Percentiles rank a stretch among this genome's conserved stretches.
These are phyloP conservation scores for Bombus superbus DNA, from an alignment of 1,140 invertebrate species.

Conservation along the genomic window DNA sequence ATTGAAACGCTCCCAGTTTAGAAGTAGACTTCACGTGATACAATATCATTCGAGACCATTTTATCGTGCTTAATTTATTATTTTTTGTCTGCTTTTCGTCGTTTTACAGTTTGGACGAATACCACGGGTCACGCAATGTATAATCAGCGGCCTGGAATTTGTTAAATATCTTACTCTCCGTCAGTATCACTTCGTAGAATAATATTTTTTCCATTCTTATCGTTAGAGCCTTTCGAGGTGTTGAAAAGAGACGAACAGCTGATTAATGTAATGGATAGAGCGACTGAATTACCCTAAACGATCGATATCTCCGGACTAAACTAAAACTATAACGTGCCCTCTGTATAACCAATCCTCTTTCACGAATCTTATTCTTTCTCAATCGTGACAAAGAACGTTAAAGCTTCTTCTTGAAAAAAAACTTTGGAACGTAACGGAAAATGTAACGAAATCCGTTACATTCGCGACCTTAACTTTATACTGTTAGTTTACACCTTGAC, in stretches of 20 bases:
- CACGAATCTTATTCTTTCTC: background rate
- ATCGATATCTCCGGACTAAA: background rate
- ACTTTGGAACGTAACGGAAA: background rate
- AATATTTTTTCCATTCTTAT: background rate
- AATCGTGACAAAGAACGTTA: background rate
- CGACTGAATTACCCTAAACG: background rate
- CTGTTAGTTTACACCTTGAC: no score
- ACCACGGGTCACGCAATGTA: background rate
- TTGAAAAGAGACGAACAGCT: background rate
- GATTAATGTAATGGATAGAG: no score
- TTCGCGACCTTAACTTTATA: background rate
- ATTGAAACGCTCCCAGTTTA: no score
- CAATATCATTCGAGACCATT: background rate
- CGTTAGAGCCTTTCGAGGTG: background rate
- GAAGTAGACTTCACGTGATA: no score
- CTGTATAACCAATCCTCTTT: background rate
- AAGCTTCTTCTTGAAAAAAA: background rate
- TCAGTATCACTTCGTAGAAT: background rate
- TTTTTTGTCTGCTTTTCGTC: background rate
- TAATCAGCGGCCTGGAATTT: background rate
- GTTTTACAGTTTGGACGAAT: background rate
- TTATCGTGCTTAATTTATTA: background rate
- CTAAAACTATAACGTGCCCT: background rate
- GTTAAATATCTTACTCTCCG: background rate
- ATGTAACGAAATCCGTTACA: no score